These are phyloP conservation scores for Lepidurus packardi DNA, from an alignment of 1,140 invertebrate species.

Conservation along the genomic window DNA sequence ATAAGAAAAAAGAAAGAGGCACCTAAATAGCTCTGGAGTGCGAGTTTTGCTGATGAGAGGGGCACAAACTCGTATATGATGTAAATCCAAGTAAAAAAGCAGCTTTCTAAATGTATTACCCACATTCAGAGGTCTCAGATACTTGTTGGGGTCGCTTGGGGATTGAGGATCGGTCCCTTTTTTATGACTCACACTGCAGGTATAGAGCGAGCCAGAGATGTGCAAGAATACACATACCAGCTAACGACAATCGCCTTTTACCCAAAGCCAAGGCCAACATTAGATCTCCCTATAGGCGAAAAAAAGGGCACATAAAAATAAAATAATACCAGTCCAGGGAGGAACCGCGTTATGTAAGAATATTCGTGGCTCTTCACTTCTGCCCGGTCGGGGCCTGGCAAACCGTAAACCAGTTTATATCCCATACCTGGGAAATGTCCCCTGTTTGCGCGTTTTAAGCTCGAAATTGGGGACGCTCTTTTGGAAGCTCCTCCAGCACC, in stretches of 20 bases:
- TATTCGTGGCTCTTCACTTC: no score
- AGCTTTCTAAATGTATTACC: no score
- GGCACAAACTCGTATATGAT: background rate
- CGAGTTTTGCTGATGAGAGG: background rate
- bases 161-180: background rate
- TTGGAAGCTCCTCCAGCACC: background rate
- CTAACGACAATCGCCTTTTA: no score
- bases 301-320: background rate
- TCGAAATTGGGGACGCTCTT: background rate
- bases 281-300: background rate
- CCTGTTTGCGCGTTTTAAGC: background rate
- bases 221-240: background rate
- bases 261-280: background rate
- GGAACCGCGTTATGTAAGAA: no score
- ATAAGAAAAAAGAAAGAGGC: background rate
- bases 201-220: background rate
- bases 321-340: no score
- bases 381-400: no score
- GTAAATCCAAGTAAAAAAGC: no score
- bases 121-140: background rate
- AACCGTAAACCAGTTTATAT: background rate
- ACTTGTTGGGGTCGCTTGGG: background rate
- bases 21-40: no score
- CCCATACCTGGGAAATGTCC: slow-evolving; percentile 4
- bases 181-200: background rate